A percentile compares a stretch with the other conserved stretches of the same genome.
Conservation (phyloP, 1,140 invertebrate species). For the Lucilia cuprina region DNA sequence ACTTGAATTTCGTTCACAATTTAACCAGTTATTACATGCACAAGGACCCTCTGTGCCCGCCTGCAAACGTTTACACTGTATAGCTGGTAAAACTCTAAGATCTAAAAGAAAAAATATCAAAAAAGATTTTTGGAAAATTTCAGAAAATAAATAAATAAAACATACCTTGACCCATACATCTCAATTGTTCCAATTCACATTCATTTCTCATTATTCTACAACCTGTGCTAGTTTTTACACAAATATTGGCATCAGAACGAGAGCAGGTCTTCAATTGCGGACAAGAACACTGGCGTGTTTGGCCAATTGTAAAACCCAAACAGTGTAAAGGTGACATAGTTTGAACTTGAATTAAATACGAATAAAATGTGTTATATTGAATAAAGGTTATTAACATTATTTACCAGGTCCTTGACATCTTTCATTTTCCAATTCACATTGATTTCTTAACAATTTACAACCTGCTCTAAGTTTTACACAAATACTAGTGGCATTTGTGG, state of each 20-base stretch:
- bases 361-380: too few relatives aligned
- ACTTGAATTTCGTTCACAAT: background rate
- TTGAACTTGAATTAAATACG: background rate
- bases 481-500: background rate
- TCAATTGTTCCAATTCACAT: background rate
- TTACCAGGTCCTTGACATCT: background rate
- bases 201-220: background rate
- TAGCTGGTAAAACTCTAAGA: background rate
- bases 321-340: background rate
- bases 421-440: background rate
- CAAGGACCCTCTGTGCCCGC: background rate
- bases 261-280: background rate
- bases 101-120: background rate
- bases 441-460: background rate
- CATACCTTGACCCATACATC: constrained; percentile 9
- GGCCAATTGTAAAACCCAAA: background rate
- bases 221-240: background rate
- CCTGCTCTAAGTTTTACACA: background rate
- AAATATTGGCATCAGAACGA: background rate
- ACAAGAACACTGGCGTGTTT: background rate
- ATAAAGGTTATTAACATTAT: too few relatives aligned
- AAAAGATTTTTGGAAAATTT: background rate
- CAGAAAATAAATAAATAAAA: background rate
- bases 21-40: background rate
- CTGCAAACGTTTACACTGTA: background rate